Percentiles rank a stretch among this genome's conserved stretches.
These are phyloP conservation scores for Proterorhinus semilunaris DNA, from an alignment of 2,113 vertebrate species.

Conservation along the genomic window DNA sequence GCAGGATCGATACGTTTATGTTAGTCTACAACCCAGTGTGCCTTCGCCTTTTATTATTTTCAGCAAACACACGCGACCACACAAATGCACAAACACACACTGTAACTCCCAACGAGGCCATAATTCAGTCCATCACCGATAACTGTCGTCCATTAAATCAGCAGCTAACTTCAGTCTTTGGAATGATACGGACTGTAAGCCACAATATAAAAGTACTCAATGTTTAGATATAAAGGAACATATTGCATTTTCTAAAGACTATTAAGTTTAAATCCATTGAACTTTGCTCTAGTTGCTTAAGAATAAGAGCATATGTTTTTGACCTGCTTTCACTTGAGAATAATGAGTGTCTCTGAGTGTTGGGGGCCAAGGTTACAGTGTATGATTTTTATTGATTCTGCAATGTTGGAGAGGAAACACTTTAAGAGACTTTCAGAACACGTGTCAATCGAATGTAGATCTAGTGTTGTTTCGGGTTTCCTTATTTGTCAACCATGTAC, in stretches of 20 bases:
- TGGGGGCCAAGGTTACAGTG: slow-evolving; percentile 38
- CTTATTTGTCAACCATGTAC: background rate
- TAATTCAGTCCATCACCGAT: slow-evolving; percentile 23
- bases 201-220: slow-evolving; percentile 2
- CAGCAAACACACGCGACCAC: background rate
- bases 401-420: slow-evolving; percentile 18
- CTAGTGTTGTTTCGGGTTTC: background rate
- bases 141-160: slow-evolving; percentile 15
- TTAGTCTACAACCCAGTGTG: slow-evolving; percentile 16
- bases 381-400: slow-evolving; percentile 13
- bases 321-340: slow-evolving; percentile 28
- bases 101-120: slow-evolving; percentile 1
- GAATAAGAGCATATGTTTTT: slow-evolving; percentile 35
- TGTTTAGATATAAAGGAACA: slow-evolving; percentile 11
- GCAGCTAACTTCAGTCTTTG: background rate
- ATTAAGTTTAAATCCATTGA: too few species aligned
- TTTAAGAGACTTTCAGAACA: background rate
- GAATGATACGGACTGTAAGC: background rate
- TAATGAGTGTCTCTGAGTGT: slow-evolving; percentile 29
- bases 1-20: slow-evolving; percentile 31
- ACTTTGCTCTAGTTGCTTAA: too few species aligned
- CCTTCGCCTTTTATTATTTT: background rate
- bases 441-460: background rate
- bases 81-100: background rate
- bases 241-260: background rate